A percentile compares a stretch with the other conserved stretches of the same genome.
Conservation (phyloP, 2,888 invertebrate species). For the Melitaea athalia region DNA sequence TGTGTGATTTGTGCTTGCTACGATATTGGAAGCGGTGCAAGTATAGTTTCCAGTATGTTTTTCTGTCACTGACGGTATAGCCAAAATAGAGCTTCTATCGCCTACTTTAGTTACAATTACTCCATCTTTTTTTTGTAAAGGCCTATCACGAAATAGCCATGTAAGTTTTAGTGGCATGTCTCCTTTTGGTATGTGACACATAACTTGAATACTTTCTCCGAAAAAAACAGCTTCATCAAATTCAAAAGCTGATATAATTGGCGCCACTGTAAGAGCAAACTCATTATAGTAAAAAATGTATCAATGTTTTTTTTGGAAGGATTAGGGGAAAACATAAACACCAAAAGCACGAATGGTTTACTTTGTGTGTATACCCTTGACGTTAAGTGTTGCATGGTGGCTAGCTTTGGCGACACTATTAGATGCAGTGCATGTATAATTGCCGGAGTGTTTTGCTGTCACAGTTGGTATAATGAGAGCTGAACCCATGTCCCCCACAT, state of each 20-base stretch:
- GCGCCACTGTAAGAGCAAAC: slow-evolving; percentile 78
- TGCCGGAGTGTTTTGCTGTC: slow-evolving; percentile 86
- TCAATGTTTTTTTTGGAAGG: slow-evolving; percentile 29
- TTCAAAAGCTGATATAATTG: slow-evolving; percentile 83
- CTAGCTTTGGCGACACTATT: slow-evolving; percentile 84
- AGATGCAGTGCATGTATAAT: slow-evolving; percentile 85
- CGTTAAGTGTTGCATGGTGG: slow-evolving; percentile 83
- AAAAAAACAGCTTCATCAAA: slow-evolving; percentile 80
- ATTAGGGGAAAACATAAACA: slow-evolving; percentile 52
- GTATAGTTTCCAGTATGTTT: slow-evolving; percentile 89
- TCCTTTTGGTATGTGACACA: slow-evolving; percentile 84
- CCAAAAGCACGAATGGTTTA: slow-evolving; percentile 61
- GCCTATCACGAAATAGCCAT: slow-evolving; percentile 86
- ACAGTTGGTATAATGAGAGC: slow-evolving; percentile 87
- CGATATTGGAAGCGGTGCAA: slow-evolving; percentile 87
- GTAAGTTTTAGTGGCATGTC: slow-evolving; percentile 87
- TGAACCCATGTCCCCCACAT: slow-evolving; percentile 85
- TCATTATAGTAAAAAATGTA: slow-evolving; percentile 39
- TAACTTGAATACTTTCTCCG: slow-evolving; percentile 82
- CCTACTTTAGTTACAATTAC: slow-evolving; percentile 82
- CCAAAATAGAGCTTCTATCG: slow-evolving; percentile 83
- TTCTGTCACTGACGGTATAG: slow-evolving; percentile 85
- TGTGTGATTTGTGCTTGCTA: slow-evolving; percentile 85
- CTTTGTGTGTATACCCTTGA: slow-evolving; percentile 81
- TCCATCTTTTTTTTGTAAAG: slow-evolving; percentile 65